phyloP scores from a whole-genome alignment of 1,140 invertebrate genomes.

The Caenorhabditis elegans region WBcel235 BX284606.5:10781501-10782000 shows the following conservation, averaged over 20 bases:
- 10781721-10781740: background rate
- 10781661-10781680: background rate
- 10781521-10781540: background rate
- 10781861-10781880: background rate
- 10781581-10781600: background rate
- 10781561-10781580: background rate
- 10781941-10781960: conserved; percentile 50
- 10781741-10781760: background rate
- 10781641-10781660: background rate
- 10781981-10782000: conserved; percentile 45
- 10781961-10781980: conserved; percentile 46
- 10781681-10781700: background rate
- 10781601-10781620: background rate
- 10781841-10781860: background rate
- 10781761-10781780: background rate
- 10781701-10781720: background rate
- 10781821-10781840: background rate
- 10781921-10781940: background rate
- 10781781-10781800: background rate
- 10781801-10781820: background rate
- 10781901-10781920: background rate
- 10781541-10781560: background rate
- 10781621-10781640: background rate
- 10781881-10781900: background rate
- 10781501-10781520: background rate